These are phyloP conservation scores for Idris sp. DNA, from an alignment of 1,140 invertebrate genomes.

Conservation along the genomic window DNA sequence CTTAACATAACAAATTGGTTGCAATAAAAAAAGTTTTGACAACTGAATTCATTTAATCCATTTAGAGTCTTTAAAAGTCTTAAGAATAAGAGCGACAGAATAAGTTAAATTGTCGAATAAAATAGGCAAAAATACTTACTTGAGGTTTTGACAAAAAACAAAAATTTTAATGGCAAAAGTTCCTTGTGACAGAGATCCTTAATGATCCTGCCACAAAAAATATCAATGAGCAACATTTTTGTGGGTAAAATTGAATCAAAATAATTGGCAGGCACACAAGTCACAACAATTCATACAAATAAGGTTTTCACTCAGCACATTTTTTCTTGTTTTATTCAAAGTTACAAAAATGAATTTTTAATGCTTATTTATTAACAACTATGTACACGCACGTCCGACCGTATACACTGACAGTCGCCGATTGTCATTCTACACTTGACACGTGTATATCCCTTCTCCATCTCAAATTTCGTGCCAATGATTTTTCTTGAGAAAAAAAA, in stretches of 20 bases:
- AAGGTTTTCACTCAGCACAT: slow-evolving; percentile 15
- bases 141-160: slow-evolving; percentile 87
- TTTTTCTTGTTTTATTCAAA: no score
- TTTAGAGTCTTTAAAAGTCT: no score
- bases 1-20: no score
- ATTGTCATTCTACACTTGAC: slow-evolving; percentile 57
- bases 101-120: no score
- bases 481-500: slow-evolving; percentile 35
- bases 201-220: slow-evolving; percentile 82
- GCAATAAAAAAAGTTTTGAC: no score
- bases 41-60: no score
- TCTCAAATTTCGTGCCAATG: slow-evolving; percentile 51
- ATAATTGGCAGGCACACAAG: background rate
- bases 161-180: slow-evolving; percentile 84
- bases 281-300: slow-evolving; percentile 10
- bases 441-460: slow-evolving; percentile 58
- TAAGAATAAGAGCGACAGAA: no score
- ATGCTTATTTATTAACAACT: slow-evolving; percentile 39
- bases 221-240: slow-evolving; percentile 80
- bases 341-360: slow-evolving; percentile 33
- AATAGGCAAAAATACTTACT: slow-evolving; percentile 86
- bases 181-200: slow-evolving; percentile 86
- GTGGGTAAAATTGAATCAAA: no score
- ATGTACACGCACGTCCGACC: slow-evolving; percentile 43
- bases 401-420: slow-evolving; percentile 49